phyloP scores from a whole-genome alignment of 2,113 vertebrate genomes.

The Macroglossus sobrinus region DNA sequence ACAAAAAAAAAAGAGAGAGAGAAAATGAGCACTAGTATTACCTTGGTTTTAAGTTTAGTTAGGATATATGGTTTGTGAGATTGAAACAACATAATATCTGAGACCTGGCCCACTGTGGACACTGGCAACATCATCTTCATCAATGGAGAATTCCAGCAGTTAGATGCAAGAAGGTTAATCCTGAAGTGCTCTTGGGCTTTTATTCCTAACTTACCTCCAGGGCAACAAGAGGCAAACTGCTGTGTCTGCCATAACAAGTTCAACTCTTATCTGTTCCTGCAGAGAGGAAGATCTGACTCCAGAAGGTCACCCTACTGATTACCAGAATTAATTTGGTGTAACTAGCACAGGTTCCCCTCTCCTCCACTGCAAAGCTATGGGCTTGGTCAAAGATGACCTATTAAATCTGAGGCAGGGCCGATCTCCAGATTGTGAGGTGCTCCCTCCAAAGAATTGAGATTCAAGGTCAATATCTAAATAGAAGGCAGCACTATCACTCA shows the following conservation, averaged over 20 bases:
- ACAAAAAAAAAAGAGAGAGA: neutral
- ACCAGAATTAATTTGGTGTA: neutral
- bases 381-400: neutral
- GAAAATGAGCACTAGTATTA: neutral
- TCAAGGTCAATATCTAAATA: neutral
- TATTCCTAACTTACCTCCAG: neutral
- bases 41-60: neutral
- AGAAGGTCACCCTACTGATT: neutral
- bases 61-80: neutral
- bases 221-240: neutral
- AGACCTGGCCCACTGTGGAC: neutral
- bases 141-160: neutral
- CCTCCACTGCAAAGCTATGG: neutral
- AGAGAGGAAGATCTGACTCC: neutral
- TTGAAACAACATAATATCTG: neutral
- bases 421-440: neutral
- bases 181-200: neutral
- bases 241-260: neutral
- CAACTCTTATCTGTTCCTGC: neutral
- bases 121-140: neutral
- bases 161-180: neutral
- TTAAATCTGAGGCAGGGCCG: rapidly evolving
- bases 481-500: neutral
- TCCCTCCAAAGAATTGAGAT: neutral
- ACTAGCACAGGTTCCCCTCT: neutral